A percentile compares a stretch with the other conserved stretches of the same genome.
Evolutionary conservation across 2,797 vertebrate species (phyloP).

Genomic region (Euphonia xanthogaster): DNA sequence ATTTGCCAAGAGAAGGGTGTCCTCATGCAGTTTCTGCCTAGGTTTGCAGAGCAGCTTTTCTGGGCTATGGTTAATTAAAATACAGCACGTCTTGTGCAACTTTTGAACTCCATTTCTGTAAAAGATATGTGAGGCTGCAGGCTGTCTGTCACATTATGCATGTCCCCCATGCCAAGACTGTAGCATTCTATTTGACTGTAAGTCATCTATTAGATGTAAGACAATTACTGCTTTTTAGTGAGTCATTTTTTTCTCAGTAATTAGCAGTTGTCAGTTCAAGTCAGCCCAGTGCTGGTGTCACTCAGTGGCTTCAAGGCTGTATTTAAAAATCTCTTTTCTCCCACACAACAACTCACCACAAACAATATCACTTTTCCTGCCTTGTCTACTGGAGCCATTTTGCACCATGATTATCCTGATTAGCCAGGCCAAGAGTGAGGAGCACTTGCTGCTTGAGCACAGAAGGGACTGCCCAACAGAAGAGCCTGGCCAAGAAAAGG

Average conservation of each 20-base stretch:
- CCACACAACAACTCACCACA: neutral
- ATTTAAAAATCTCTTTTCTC: slow-evolving; percentile 19
- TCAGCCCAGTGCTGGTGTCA: neutral
- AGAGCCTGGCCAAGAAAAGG: slow-evolving; percentile 2
- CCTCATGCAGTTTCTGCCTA: neutral
- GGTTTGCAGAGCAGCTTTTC: neutral
- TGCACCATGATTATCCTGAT: neutral
- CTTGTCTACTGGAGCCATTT: neutral
- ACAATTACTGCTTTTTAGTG: slow-evolving; percentile 42
- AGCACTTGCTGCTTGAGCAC: neutral
- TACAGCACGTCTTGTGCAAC: neutral
- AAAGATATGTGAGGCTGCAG: neutral
- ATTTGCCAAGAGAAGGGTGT: neutral
- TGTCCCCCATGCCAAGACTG: neutral
- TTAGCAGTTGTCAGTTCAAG: slow-evolving; percentile 38
- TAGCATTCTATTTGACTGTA: slow-evolving; percentile 28
- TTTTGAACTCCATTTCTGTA: slow-evolving; percentile 9
- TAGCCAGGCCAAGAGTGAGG: neutral
- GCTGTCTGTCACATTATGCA: neutral
- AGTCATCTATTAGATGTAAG: slow-evolving; percentile 14
- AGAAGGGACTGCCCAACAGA: neutral
- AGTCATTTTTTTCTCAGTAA: slow-evolving; percentile 49
- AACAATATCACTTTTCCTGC: neutral
- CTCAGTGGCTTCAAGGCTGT: slow-evolving; percentile 17
- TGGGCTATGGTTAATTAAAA: neutral